Evolutionary conservation across 2,797 vertebrate genomes (phyloP), one percentile per base, ranked within the genome.

Genomic region (Calcarius lapponicus): DNA sequence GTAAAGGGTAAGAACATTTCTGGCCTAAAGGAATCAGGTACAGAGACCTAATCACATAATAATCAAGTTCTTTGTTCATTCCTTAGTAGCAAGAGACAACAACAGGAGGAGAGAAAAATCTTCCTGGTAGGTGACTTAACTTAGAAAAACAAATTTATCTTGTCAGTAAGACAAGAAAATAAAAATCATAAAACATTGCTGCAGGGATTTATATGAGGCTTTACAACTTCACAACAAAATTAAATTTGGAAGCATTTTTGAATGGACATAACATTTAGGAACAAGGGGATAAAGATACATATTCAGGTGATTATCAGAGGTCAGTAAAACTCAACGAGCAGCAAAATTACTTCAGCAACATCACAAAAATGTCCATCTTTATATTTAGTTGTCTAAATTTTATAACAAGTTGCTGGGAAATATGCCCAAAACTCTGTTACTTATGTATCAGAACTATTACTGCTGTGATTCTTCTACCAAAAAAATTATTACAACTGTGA

Each of bases 1-100:
- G 67, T 43, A 78, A 92, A 86, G 51, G 26, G 29, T 48, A 90
- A 73, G 80, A 90, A 94, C 82, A 91, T 25, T 73, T 88, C 64
- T 93, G 29, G 62, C 89, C 87, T 88, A 79, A 81, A 92, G 85
- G 62, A 92, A 93, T 83, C 65, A 58, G 50, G 72, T 79, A 85
- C 48, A 90, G 43, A 86, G 17, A 86, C 36, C 84, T 61, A 80
- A 83, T 78, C 50, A 83, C 91, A 70, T 25, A 89, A 85, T 38
- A 90, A 88, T 50, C 25, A 71, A 1, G 64, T 71, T 74, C 51
- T 87, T 80, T 78, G 45, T 72, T 91, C 42, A 26, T 66, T 93
- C 73, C 58, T 91, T 54, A 54, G 72, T 36, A 72, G 43, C 26
- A 79, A 57, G 9, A 88, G 34, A 87, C 38, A 91, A 89, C 2